Percentiles rank a stretch among this genome's conserved stretches.
Evolutionary conservation across 2,888 invertebrate genomes (phyloP).

Genomic region (Elgonia sp.): DNA sequence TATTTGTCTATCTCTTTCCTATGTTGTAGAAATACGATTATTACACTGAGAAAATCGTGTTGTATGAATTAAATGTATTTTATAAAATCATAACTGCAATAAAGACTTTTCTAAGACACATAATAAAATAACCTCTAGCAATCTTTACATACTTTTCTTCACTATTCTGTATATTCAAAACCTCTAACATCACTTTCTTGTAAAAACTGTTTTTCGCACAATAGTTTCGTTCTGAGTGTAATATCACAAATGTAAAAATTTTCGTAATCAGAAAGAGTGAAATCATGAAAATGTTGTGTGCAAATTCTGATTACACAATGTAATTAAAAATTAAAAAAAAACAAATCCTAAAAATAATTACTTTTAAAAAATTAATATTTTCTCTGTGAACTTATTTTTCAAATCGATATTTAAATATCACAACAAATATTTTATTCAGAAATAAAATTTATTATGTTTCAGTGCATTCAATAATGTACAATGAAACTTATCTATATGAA

Average conservation of each 20-base stretch:
- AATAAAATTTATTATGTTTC: too few relatives aligned
- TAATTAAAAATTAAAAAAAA: not conserved
- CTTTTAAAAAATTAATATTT: not conserved
- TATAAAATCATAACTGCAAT: too few relatives aligned
- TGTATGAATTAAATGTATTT: not conserved
- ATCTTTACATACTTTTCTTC: not conserved
- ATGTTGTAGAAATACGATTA: constrained; percentile 16
- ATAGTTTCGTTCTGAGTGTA: constrained; percentile 23
- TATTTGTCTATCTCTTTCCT: not conserved
- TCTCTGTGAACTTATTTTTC: too few relatives aligned
- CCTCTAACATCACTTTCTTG: not conserved
- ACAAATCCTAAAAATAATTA: not conserved
- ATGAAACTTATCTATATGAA: too few relatives aligned
- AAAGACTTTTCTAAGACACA: too few relatives aligned
- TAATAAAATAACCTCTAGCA: not conserved
- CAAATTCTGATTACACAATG: constrained; percentile 35
- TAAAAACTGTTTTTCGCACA: not conserved
- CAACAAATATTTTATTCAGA: too few relatives aligned
- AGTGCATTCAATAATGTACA: too few relatives aligned
- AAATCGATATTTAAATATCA: too few relatives aligned
- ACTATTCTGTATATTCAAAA: not conserved
- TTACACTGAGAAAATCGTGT: constrained; percentile 9
- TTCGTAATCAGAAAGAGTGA: constrained; percentile 38
- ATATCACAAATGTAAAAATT: constrained; percentile 14
- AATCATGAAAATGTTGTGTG: constrained; percentile 50